Conservation (phyloP, 2,113 vertebrate genomes). For the Sceloporus undulatus region DNA sequence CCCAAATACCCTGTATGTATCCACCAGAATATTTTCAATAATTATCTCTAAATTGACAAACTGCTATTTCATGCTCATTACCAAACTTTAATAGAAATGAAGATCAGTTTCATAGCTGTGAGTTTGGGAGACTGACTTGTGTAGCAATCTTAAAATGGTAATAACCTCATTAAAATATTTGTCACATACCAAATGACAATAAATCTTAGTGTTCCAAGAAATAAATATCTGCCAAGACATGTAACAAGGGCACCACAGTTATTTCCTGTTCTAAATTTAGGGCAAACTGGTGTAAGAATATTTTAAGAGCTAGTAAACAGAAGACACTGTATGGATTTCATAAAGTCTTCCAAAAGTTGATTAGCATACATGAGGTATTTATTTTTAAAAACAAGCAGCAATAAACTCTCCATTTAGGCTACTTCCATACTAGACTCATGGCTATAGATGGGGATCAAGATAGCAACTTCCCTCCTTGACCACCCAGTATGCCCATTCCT, state of each 20-base stretch:
- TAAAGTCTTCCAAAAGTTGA: not conserved
- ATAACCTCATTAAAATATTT: not conserved
- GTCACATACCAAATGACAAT: not conserved
- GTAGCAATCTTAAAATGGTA: not conserved
- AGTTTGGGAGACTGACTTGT: constrained; percentile 32
- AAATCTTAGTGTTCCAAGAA: constrained; percentile 6
- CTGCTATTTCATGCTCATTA: constrained; percentile 3
- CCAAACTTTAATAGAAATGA: not conserved
- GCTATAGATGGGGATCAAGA: not conserved
- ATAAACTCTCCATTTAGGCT: not conserved
- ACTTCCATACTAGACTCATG: not conserved
- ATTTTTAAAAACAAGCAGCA: not conserved
- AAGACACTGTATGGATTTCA: not conserved
- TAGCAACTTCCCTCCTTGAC: not conserved
- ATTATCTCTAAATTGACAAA: not conserved
- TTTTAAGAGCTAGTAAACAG: not conserved
- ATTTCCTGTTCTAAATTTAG: constrained; percentile 3
- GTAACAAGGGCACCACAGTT: not conserved
- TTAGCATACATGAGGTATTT: not conserved
- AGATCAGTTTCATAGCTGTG: not conserved
- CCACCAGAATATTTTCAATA: not conserved
- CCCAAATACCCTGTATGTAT: not conserved
- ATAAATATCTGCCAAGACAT: constrained; percentile 10
- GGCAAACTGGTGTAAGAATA: not conserved
- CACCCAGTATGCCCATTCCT: not conserved